Evolutionary conservation across 2,888 invertebrate species (phyloP), one percentile per base, ranked within the genome.

Genomic region (Chalcis sispes): DNA sequence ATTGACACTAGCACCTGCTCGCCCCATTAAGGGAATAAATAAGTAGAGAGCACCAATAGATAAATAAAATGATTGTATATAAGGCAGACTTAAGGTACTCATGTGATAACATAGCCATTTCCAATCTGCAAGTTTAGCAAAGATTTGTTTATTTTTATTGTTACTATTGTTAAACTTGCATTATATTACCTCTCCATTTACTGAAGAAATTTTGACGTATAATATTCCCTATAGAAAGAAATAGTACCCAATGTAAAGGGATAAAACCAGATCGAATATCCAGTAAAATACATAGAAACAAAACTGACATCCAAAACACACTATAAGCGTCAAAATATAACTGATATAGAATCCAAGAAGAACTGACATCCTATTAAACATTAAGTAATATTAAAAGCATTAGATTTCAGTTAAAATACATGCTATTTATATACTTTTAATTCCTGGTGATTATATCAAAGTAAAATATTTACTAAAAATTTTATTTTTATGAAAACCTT

Each of bases 11-110:
- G 93, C 90, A 64, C 95, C 95, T 42, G 92, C 91, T 82, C 96
- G 91, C 1, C 95, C 96, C 93, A 94, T 93, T 81, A 96, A 91
- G 7, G 97, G 96, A 82, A 95, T 92, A 84, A 96, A 93, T 86
- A 95, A 91, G 85, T 92, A 91, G 76, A 95, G 90, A 80, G 93
- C 92, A 82, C 92, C 93, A 84, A 94, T 90, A 81, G 92, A 89
- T 84, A 94, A 90, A 89, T 95, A 95, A 82, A 93, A 91, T 64
- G 92, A 91, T 88, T 94, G 93, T 78, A 93, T 90, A 81, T 92
- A 91, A 29, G 95, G 94, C 81, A 93, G 81, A 52, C 90, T 89
- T 80, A 92, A 87, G 66, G 91, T 89, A 56, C 86, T 85, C 80
- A 93, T 87, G 83, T 92, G 91, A 66, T 92, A 87, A 72, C 90